Evolutionary conservation across 2,113 vertebrate genomes (phyloP), one percentile per base, ranked within the genome.

Genomic region (Ondatra zibethicus): DNA sequence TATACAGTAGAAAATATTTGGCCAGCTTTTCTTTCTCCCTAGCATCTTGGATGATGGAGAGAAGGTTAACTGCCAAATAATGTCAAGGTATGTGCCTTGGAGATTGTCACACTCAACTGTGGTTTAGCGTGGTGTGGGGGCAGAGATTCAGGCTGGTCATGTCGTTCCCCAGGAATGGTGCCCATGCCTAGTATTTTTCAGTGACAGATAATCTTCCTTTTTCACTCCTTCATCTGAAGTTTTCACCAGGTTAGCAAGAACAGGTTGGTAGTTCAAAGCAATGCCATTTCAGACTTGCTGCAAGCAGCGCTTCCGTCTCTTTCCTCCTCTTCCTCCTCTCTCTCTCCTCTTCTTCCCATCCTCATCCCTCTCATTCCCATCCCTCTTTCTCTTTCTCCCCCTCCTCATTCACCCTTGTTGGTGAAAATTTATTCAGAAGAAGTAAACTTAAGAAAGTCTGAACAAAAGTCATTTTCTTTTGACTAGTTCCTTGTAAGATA

Each of bases 261-360:
- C n/a, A 96, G 31, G n/a, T 81, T 97, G 84, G 63, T 95, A 96
- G n/a, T 93, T 97, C 94, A 92, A 96, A 96, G 55, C 81, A 95
- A 96, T 97, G 94, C 97, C 88, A 95, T 93, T 52, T 93, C 86
- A 98, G 96, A 92, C 96, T 96, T 98, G 8, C 1, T 82, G 98
- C 84, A 88, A 97, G 84, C 88, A 94, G 93, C 97, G 96, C 92
- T 96, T 77, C 33, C 4, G 5, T 23, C 23, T 47, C 50, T 19
- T 45, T 31, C 27, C 55, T 16, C 33, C 19, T 58, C 19, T 58
- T 39, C 14, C 17, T 66, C 10, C 16, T 3, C 27, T 39, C 16
- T 19, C 19, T 8, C 19, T 39, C 31, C 11, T 45, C 73, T 12
- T 45, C 23, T 16, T 73, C 11, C 42, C 33, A 36, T 39, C n/a